phyloP scores from a whole-genome alignment of 2,113 vertebrate genomes.

The Percina caprodes region DNA sequence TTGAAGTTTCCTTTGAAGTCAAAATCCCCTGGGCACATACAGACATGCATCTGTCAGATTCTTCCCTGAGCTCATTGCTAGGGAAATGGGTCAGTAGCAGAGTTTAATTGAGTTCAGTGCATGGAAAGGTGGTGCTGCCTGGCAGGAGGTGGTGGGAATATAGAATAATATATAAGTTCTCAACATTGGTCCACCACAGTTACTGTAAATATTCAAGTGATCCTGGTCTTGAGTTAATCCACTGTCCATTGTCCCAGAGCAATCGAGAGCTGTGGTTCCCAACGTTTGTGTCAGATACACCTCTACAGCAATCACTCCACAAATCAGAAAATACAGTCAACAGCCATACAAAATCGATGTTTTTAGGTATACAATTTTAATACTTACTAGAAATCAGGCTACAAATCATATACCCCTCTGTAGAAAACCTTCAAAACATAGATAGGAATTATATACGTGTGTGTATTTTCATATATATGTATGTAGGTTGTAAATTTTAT shows the following conservation, averaged over 20 bases:
- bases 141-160: conserved; percentile 29
- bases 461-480: no score
- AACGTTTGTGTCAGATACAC: not conserved
- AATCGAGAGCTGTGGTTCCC: not conserved
- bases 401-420: no score
- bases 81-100: conserved; percentile 68
- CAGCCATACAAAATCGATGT: no score
- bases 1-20: conserved; percentile 61
- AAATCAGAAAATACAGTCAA: no score
- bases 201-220: conserved; percentile 28
- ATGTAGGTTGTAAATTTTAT: no score
- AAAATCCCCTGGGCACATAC: conserved; percentile 62
- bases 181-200: not conserved
- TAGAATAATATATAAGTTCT: conserved; percentile 25
- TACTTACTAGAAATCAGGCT: no score
- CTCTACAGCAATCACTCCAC: not conserved
- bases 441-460: no score
- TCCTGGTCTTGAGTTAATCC: not conserved
- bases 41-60: conserved; percentile 69
- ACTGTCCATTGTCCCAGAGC: not conserved
- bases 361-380: no score
- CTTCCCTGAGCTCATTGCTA: conserved; percentile 66
- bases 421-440: no score
- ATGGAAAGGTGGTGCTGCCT: conserved; percentile 28
- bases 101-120: conserved; percentile 74